Evolutionary conservation across 2,113 vertebrate species (phyloP).

Genomic region (Osmerus eperlanus): DNA sequence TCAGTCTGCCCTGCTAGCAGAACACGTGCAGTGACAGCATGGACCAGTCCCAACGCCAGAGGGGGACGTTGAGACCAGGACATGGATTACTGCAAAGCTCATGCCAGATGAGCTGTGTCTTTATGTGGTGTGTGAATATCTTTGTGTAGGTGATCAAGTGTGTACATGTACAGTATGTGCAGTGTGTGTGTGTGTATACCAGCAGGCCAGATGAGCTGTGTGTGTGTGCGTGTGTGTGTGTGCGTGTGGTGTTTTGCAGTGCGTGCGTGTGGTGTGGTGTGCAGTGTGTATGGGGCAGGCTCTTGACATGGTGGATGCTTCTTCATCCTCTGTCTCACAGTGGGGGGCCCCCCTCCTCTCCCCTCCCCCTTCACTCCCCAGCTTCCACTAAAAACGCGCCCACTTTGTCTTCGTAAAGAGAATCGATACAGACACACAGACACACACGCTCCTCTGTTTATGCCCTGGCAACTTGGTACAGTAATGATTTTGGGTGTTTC

Average conservation of each 20-base stretch:
- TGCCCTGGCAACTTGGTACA: conserved; percentile 28
- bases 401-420: conserved; percentile 69
- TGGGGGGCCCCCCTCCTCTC: conserved; percentile 46
- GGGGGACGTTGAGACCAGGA: conserved; percentile 54
- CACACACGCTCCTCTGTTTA: conserved; percentile 26
- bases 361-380: neutral
- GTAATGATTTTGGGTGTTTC: neutral
- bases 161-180: neutral
- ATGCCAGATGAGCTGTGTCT: conserved; percentile 50
- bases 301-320: conserved; percentile 62
- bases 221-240: conserved; percentile 14
- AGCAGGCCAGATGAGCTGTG: neutral
- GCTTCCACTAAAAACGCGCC: conserved; percentile 49
- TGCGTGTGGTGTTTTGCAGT: too few relatives aligned
- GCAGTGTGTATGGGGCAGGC: conserved; percentile 44
- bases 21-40: conserved; percentile 57
- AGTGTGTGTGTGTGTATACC: conserved; percentile 23
- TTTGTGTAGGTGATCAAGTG: neutral
- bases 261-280: too few relatives aligned
- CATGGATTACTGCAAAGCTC: conserved; percentile 57
- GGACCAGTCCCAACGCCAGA: conserved; percentile 44
- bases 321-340: conserved; percentile 71
- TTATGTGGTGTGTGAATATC: conserved; percentile 3
- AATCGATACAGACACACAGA: conserved; percentile 59
- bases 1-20: conserved; percentile 47